Evolutionary conservation across 2,797 vertebrate genomes (phyloP).

Genomic region (Pantherophis vulpinus): DNA sequence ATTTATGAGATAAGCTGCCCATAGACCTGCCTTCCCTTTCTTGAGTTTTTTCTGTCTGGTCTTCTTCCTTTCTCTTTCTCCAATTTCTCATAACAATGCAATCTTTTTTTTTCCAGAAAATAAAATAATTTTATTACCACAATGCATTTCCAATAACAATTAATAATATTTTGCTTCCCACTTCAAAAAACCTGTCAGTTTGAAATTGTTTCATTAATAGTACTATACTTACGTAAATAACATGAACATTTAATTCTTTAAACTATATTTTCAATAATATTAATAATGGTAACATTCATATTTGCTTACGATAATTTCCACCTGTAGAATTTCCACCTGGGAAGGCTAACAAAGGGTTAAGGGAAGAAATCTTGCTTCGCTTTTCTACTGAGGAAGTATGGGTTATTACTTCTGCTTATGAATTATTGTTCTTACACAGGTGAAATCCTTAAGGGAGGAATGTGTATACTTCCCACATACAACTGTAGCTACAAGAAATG

Average conservation of each 20-base stretch:
- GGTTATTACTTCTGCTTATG: not conserved
- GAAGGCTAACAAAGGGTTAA: not conserved
- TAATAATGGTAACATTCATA: not conserved
- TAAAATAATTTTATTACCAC: slow-evolving; percentile 15
- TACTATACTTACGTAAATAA: not conserved
- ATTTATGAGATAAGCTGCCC: not conserved
- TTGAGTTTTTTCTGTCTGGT: not conserved
- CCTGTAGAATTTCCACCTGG: not conserved
- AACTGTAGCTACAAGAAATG: not conserved
- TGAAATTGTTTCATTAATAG: not conserved
- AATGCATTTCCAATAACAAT: not conserved
- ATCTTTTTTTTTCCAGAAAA: not conserved
- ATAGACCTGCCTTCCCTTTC: not conserved
- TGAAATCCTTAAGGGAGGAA: not conserved
- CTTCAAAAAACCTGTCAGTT: not conserved
- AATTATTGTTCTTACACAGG: not conserved
- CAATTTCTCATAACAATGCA: not conserved
- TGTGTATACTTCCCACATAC: not conserved
- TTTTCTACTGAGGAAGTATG: not conserved
- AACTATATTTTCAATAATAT: not conserved
- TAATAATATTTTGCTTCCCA: not conserved
- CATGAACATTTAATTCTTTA: not conserved
- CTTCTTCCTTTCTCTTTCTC: not conserved
- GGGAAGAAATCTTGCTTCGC: not conserved
- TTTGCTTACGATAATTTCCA: not conserved